Evolutionary conservation across 2,888 invertebrate genomes (phyloP), one percentile per base, ranked within the genome.

Genomic region (Meiosimyza decipiens): DNA sequence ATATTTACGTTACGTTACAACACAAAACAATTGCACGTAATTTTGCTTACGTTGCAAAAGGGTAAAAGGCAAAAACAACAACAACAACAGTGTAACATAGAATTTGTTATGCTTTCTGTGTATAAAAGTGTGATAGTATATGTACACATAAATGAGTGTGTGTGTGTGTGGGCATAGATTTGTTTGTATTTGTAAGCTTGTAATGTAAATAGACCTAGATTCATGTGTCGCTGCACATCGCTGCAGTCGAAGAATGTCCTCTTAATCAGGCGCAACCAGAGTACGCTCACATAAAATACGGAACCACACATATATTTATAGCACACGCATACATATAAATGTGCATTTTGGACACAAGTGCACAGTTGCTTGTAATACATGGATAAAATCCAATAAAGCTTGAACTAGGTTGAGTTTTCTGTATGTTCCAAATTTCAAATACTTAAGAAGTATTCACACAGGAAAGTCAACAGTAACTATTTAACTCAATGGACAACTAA

Each of bases 1-100:
- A 50, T 71, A 54, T 40, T 65, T 70, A 40, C 55, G 51, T 57
- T 50, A 55, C 74, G 50, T 66, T 52, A 67, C 63, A 67, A 40
- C 40, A 40, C 71, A 80, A 81, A 82, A 82, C 83, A 83, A 83
- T 81, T 79, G 83, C 83, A 83, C 82, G 82, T 82, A 83, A 80
- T 82, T 82, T 79, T 82, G 82, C 81, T 80, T 80, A 81, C 83
- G 81, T 78, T 74, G 68, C 57, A 50, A 33, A 68, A 68, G 68
- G 18, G 9, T 28, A 28, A 57, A 68, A 33, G 50, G 6, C 4
- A 40, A 51, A 50, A 59, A 40, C 15, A 28, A 22, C 15, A 50
- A 54, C 16, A 50, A 60, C 9, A 22, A 22, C 15, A 13, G 12
- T 12, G 50, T 40, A 51, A 15, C 49, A 50, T 50, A 50, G 13